Base-by-base conservation (phyloP, 2,797 vertebrate species). In the Anableps anableps region DNA sequence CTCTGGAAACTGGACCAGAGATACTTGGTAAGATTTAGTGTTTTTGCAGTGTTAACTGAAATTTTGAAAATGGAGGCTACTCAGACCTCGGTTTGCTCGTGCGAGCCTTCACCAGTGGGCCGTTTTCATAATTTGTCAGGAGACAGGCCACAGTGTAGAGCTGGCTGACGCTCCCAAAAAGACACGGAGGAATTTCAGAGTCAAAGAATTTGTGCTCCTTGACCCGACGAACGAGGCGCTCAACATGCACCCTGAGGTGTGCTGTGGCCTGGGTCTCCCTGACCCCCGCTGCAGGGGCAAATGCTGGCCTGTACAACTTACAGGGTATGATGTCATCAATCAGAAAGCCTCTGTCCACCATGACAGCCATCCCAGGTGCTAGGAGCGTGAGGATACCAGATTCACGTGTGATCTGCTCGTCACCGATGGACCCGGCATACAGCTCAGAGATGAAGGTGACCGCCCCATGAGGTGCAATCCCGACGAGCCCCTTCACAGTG, bases 311-410 rank as follows among this genome's bases (percentile, higher is more conserved):
- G 41, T 43, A 43, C 41, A 43, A 43, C 41, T 43, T 43, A 8
- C 64, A 68, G 64, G 64, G 9, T 36, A 68, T 19, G 10, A 43
- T 43, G 64, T 41, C 21, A 17, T 68, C 64, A 41, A 68, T 23
- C 34, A 38, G 64, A 36, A 68, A 60, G 58, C n/a, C 58, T 60
- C 58, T 60, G 58, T 60, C 58, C n/a, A 60, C 58, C 58, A 68
- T 68, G 64, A 68, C 23, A 1, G 19, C 64, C 6, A 8, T 21
- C 1, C 38, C 34, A 21, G 36, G 34, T 19, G 7, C 2, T 17
- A 68, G 34, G 19, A 68, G 64, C 17, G 6, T 41, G 36, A 1
- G 6, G 23, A 68, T 5, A 21, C 66, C 66, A 3, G 66, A 70
- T 9, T 43, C 38, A 10, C 41, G 21, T 41, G 41, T 26, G 13